phyloP scores from a whole-genome alignment of 2,888 invertebrate species.

The Autographa pulchrina region DNA sequence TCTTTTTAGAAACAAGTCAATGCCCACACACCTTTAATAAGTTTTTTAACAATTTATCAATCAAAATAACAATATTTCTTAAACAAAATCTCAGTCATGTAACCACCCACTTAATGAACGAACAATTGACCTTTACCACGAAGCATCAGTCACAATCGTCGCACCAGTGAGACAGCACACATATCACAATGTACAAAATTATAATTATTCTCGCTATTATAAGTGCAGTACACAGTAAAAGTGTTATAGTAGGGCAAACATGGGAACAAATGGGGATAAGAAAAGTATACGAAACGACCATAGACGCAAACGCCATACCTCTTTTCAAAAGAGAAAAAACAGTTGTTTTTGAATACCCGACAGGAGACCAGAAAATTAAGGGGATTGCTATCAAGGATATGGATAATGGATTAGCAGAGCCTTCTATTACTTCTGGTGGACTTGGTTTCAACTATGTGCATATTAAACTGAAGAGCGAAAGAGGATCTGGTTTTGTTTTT shows the following conservation, averaged over 20 bases:
- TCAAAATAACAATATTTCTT: no score
- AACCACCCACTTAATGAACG: slow-evolving; percentile 33
- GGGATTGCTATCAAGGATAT: slow-evolving; percentile 83
- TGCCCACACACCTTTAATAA: no score
- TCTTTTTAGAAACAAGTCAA: no score
- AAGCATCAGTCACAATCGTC: slow-evolving; percentile 37
- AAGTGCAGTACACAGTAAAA: slow-evolving; percentile 65
- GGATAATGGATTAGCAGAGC: slow-evolving; percentile 78
- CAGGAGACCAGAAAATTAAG: slow-evolving; percentile 76
- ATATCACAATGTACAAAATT: slow-evolving; percentile 38
- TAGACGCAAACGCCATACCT: slow-evolving; percentile 69
- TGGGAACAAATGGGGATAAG: slow-evolving; percentile 71
- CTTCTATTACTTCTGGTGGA: slow-evolving; percentile 81
- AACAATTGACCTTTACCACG: slow-evolving; percentile 45
- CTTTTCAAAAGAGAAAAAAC: slow-evolving; percentile 75
- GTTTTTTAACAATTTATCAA: no score
- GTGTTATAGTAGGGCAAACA: slow-evolving; percentile 78
- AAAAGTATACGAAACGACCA: slow-evolving; percentile 72
- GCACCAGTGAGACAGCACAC: slow-evolving; percentile 46
- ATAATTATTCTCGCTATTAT: slow-evolving; percentile 60
- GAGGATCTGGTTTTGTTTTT: slow-evolving; percentile 79
- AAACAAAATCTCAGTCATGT: slow-evolving; percentile 30
- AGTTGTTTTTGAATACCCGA: slow-evolving; percentile 73
- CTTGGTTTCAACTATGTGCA: slow-evolving; percentile 79
- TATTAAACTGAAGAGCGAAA: slow-evolving; percentile 82